phyloP scores from a whole-genome alignment of 2,113 vertebrate genomes.

The Strigops habroptila region DNA sequence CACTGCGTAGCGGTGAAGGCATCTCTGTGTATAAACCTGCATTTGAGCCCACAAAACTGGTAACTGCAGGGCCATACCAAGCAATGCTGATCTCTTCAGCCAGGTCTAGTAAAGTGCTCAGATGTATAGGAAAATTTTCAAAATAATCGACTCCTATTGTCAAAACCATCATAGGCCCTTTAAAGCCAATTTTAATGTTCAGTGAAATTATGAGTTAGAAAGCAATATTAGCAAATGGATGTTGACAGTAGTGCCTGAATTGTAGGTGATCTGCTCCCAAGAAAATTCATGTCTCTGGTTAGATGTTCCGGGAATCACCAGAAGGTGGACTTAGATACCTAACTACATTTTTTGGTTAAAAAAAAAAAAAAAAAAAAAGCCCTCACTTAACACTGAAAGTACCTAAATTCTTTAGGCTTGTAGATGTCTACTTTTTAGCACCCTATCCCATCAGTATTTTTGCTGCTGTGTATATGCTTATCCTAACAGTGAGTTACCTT shows the following conservation, averaged over 20 bases:
- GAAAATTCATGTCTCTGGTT: neutral
- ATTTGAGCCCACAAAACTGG: neutral
- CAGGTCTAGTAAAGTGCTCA: neutral
- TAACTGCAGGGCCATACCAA: neutral
- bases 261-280: neutral
- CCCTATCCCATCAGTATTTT: neutral
- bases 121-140: neutral
- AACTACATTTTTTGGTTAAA: neutral
- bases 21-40: constrained; percentile 44
- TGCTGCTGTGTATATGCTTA: neutral
- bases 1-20: constrained; percentile 18
- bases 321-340: constrained; percentile 46
- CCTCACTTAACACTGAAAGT: neutral
- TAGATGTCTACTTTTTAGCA: neutral
- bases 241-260: neutral
- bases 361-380: neutral
- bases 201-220: neutral
- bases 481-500: neutral
- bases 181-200: neutral
- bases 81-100: neutral
- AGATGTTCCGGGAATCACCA: constrained; percentile 32
- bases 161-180: neutral
- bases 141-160: neutral
- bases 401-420: neutral
- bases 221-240: neutral